Base-by-base conservation (phyloP, 2,888 invertebrate genomes). In the Ichneumoninae sp. region DNA sequence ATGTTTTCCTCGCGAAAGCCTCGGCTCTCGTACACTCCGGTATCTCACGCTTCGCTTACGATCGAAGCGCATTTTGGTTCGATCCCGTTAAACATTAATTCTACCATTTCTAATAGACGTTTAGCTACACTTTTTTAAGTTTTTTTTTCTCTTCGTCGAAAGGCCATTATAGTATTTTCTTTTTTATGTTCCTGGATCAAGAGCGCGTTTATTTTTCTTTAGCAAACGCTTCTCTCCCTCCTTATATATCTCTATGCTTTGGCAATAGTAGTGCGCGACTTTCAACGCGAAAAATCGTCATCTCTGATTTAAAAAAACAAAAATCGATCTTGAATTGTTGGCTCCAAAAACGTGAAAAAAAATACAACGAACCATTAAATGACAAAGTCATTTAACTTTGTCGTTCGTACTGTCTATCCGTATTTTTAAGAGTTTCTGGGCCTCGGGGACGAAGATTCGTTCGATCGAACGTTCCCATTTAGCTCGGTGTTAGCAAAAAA, bases 241-340 rank as follows among this genome's bases (percentile, higher is more conserved):
- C 30, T 65, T 79, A 26, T 57, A 76, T 77, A 80, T 52, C 66
- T 76, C 83, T 86, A 86, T 83, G 83, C 86, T 88, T 88, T 88
- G 88, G 88, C 88, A 88, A 86, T 86, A 85, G 66, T 83, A 69
- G 77, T 79, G 73, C 83, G 83, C 81, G 78, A 82, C 19, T 66
- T 68, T 47, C 30, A 33, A 44, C 33, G 63, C 40, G 79, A 63
- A 40, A 78, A 69, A 19, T 26, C 40, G 26, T 44, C 40, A 19
- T 44, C 68, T 47, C 22, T 30, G 13, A 57, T 47, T 68, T 16
- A 4, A 68, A 68, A 63, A 69, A 30, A 30, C 19, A 47, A 40
- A 33, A 63, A 4, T 47, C 44, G 44, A 16, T 47, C 44, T 47
- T 16, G 44, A 47, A 47, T 47, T 13, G 16, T 4, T 16, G 16